phyloP scores from a whole-genome alignment of 2,113 vertebrate species.

The Gobio gobio region DNA sequence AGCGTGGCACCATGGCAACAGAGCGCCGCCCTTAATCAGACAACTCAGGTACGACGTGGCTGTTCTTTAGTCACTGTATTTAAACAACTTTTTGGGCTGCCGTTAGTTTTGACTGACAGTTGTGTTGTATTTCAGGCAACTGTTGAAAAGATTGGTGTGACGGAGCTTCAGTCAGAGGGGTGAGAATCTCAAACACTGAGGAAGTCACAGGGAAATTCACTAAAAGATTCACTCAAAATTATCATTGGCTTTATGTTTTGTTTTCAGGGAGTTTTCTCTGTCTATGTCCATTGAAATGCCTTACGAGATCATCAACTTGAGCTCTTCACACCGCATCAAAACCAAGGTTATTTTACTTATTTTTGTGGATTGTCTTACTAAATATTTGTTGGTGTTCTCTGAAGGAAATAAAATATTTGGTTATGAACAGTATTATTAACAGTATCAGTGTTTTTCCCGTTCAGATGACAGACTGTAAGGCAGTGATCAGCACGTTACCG shows the following conservation, averaged over 20 bases:
- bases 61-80: background rate
- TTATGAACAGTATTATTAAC: background rate
- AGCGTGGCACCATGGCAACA: slow-evolving; percentile 85
- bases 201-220: background rate
- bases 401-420: background rate
- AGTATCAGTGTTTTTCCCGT: slow-evolving; percentile 1
- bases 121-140: slow-evolving; percentile 66
- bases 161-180: slow-evolving; percentile 72
- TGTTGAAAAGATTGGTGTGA: slow-evolving; percentile 79
- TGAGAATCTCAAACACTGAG: slow-evolving; percentile 62
- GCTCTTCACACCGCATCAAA: slow-evolving; percentile 77
- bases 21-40: slow-evolving; percentile 82
- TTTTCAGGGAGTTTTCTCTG: slow-evolving; percentile 76
- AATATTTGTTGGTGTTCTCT: background rate
- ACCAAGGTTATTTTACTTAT: slow-evolving; percentile 75
- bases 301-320: slow-evolving; percentile 73
- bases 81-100: background rate
- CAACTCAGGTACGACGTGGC: slow-evolving; percentile 76
- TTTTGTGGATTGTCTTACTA: background rate
- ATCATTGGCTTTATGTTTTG: too few relatives aligned
- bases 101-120: background rate
- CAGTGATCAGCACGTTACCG: slow-evolving; percentile 78
- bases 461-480: slow-evolving; percentile 83
- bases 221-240: background rate
- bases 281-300: slow-evolving; percentile 84